These are phyloP conservation scores for Liopterus haemorrhoidalis DNA, from an alignment of 2,888 invertebrate genomes.

Conservation along the genomic window DNA sequence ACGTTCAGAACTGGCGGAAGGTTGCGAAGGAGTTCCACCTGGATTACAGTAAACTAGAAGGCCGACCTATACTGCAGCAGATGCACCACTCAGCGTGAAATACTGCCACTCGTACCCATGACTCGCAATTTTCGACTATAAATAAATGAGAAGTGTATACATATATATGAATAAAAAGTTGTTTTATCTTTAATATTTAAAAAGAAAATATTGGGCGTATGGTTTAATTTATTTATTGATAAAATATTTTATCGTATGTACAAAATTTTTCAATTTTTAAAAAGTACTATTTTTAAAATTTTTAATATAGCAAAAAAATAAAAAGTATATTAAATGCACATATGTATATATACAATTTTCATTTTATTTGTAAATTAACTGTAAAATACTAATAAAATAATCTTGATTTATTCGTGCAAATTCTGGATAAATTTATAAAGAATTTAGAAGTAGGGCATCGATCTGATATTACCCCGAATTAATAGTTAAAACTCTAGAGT, in stretches of 20 bases:
- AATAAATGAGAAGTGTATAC: constrained; percentile 47
- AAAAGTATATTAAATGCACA: constrained; percentile 31
- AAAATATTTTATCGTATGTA: no score
- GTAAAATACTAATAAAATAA: constrained; percentile 43
- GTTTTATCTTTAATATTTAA: constrained; percentile 36
- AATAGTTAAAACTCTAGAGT: no score
- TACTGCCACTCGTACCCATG: constrained; percentile 10
- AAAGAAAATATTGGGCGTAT: constrained; percentile 13
- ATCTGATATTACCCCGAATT: no score
- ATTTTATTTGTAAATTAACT: constrained; percentile 47
- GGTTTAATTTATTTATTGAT: no score
- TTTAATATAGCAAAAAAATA: constrained; percentile 26
- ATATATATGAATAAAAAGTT: constrained; percentile 36
- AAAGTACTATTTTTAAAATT: constrained; percentile 26
- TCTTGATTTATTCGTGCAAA: constrained; percentile 15
- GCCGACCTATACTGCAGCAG: constrained; percentile 73
- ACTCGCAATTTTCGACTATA: constrained; percentile 20
- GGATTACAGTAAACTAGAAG: constrained; percentile 98
- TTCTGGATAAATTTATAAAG: constrained; percentile 12
- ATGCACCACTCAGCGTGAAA: constrained; percentile 39
- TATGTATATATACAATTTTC: constrained; percentile 46
- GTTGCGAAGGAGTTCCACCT: constrained; percentile 98
- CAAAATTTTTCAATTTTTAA: constrained; percentile 1
- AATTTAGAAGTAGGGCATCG: no score
- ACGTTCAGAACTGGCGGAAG: constrained; percentile 98